Base-by-base conservation (phyloP, 2,888 invertebrate genomes). In the Hyposoter dolosus region DNA sequence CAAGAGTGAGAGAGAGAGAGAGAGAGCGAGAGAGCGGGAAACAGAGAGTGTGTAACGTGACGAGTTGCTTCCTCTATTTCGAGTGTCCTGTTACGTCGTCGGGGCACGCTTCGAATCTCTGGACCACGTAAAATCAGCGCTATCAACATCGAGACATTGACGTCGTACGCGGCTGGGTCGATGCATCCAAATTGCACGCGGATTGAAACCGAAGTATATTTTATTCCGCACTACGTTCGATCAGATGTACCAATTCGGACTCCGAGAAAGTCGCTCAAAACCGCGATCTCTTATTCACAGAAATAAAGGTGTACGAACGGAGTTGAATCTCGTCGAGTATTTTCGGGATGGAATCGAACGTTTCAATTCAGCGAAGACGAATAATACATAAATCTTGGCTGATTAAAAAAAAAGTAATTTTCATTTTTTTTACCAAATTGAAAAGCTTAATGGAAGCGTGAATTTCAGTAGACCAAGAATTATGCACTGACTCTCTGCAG, bases 51-150 rank as follows among this genome's bases (percentile, higher is more conserved):
- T 53, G 56, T 45, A 74, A 63, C 56, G 69, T 75, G 79, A 83
- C 80, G 77, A 80, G 56, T 85, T 78, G 82, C 76, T 85, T 80
- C 56, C 85, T 81, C 74, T 72, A 56, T 75, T 68, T 15, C 63
- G 69, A 78, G 80, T 75, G 75, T 79, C 74, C 76, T 77, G 53
- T 83, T 81, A 83, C 69, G 53, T n/a, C 45, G 28, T 74, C 63
- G 78, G 6, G 63, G 69, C 53, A 75, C 77, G 72, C 66, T 65
- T 74, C 72, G 74, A 79, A 75, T 66, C 71, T 71, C 66, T 12
- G 45, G 53, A 74, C 47, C 19, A 60, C 50, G 43, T 72, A 74
- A 79, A 83, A 83, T 79, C 45, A 72, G 19, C 63, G 69, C 69
- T 45, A 79, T 79, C 28, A 47, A 19, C 56, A 79, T 69, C 69